phyloP scores from a whole-genome alignment of 2,797 vertebrate species.

The Avahi laniger region DNA sequence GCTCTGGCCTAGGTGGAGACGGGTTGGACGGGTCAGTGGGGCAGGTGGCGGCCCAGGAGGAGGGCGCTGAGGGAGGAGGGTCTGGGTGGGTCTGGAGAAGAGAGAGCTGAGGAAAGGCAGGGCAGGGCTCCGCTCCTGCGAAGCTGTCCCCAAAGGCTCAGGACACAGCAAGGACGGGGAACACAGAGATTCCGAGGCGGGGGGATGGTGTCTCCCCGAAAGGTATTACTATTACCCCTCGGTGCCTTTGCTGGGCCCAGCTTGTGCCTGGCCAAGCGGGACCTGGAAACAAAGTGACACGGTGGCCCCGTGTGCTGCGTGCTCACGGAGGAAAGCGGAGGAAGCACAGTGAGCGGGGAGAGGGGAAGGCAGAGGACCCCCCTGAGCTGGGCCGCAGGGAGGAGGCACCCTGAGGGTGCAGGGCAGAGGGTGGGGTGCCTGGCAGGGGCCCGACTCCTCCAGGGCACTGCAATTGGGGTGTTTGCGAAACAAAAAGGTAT shows the following conservation, averaged over 20 bases:
- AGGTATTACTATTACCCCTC: rapidly evolving
- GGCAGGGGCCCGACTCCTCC: not conserved
- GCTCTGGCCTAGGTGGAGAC: not conserved
- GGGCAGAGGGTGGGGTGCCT: rapidly evolving
- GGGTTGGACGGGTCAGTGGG: not conserved
- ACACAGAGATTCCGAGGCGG: rapidly evolving
- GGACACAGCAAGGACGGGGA: rapidly evolving
- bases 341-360: not conserved
- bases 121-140: not conserved
- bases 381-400: rapidly evolving
- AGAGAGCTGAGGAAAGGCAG: not conserved
- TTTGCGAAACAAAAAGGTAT: rapidly evolving
- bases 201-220: not conserved
- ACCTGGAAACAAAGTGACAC: rapidly evolving
- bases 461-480: rapidly evolving
- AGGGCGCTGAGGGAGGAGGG: not conserved
- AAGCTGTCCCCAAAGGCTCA: not conserved
- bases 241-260: not conserved
- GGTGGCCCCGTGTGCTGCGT: rapidly evolving
- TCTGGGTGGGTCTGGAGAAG: not conserved
- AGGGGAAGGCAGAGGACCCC: rapidly evolving
- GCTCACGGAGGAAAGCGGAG: rapidly evolving
- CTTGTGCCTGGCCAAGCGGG: rapidly evolving
- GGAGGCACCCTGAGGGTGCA: rapidly evolving
- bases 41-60: rapidly evolving